Conservation (phyloP, 2,888 invertebrate genomes). For the Pseudeuparius sepicola region DNA sequence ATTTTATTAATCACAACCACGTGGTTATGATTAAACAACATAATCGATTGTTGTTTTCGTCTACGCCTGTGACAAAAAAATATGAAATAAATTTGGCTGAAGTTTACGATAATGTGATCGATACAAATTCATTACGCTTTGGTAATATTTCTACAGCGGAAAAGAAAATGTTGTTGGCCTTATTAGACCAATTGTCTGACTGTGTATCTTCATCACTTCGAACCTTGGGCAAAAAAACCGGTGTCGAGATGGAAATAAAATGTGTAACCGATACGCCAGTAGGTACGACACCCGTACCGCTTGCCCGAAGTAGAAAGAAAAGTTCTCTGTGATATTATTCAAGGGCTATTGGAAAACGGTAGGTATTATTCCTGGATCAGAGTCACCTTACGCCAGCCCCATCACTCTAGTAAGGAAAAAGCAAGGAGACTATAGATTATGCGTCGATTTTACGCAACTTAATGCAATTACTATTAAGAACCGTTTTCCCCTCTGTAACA, state of each 20-base stretch:
- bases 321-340: constrained; percentile 21
- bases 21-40: background rate
- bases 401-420: constrained; percentile 22
- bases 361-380: constrained; percentile 20
- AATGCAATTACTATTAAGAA: constrained; percentile 22
- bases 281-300: no score
- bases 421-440: constrained; percentile 16
- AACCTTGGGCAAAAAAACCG: no score
- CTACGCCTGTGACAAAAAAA: no score
- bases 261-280: no score
- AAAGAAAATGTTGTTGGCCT: no score
- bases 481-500: constrained; percentile 28
- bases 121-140: no score
- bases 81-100: background rate
- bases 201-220: no score
- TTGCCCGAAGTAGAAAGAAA: constrained; percentile 22
- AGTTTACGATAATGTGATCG: background rate
- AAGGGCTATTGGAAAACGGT: constrained; percentile 19
- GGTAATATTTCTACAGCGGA: no score
- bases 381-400: constrained; percentile 25
- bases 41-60: background rate
- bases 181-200: no score
- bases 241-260: no score
- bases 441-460: constrained; percentile 19
- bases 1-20: constrained; percentile 1